Evolutionary conservation across 2,113 vertebrate genomes (phyloP).

Genomic region (Phaethon lepturus): DNA sequence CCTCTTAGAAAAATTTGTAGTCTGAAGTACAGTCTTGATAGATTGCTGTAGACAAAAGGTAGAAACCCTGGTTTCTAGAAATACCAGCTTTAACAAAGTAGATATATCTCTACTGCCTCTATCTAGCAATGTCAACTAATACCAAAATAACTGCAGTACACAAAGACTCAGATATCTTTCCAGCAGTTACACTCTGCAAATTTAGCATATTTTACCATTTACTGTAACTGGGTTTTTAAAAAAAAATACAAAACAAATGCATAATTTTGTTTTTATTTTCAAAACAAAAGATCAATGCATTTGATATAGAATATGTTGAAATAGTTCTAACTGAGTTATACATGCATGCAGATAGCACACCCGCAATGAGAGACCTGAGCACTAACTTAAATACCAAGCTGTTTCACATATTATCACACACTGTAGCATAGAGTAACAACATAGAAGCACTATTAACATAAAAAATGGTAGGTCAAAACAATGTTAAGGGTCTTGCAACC

Average conservation of each 20-base stretch:
- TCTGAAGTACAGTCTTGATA: slow-evolving; percentile 30
- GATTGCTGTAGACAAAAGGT: slow-evolving; percentile 54
- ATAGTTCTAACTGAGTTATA: background rate
- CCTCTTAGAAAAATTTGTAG: slow-evolving; percentile 56
- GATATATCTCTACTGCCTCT: slow-evolving; percentile 14
- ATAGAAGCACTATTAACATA: background rate
- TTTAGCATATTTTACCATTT: background rate
- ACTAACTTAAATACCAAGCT: background rate
- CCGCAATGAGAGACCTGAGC: background rate
- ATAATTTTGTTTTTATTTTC: background rate
- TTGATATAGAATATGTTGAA: background rate
- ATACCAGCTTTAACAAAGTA: slow-evolving; percentile 39
- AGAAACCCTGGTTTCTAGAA: background rate
- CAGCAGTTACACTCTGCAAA: background rate
- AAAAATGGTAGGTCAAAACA: background rate
- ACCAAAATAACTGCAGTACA: slow-evolving; percentile 34
- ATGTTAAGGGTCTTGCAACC: background rate
- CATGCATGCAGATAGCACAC: background rate
- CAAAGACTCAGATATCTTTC: slow-evolving; percentile 25
- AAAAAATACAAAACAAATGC: background rate
- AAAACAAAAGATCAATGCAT: slow-evolving; percentile 1
- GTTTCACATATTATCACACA: background rate
- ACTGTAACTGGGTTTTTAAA: background rate
- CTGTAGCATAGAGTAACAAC: background rate
- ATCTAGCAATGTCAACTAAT: slow-evolving; percentile 28